Evolutionary conservation across 2,113 vertebrate species (phyloP), one percentile per base, ranked within the genome.

Genomic region (Oryzias curvinotus): DNA sequence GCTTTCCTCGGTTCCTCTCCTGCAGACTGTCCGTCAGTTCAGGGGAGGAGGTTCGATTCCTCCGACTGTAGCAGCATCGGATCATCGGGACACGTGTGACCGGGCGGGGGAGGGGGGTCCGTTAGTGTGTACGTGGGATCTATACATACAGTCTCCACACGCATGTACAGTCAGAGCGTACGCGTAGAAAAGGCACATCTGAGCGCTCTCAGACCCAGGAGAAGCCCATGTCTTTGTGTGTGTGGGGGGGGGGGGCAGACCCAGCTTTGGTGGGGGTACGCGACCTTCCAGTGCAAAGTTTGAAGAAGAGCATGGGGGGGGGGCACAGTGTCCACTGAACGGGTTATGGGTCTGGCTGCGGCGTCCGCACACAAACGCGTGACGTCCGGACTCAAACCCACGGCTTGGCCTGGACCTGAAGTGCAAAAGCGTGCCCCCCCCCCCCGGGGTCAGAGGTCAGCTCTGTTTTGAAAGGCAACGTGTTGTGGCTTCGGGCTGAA

Each of bases 81-180:
- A 76, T 73, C 74, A 88, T 83, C 86, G 83, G 85, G 91, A 88
- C 83, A 87, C 84, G 85, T n/a, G 45, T 68, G 75, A 84, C 87
- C 82, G 75, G 72, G 86, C 18, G 46, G 12, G 47, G 86, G 57
- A 43, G 15, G n/a, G 25, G 41, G 62, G 86, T 92, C 91, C 91
- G 92, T 92, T 89, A 89, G 88, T 92, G 89, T 93, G 85, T 93
- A 93, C 90, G 85, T 85, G 81, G 85, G 70, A 80, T 81, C 84
- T 82, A 76, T 93, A 91, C 93, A 91, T 93, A 94, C 93, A 81
- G 87, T 95, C 95, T 95, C 90, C 91, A 95, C 93, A 96, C 87
- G 93, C 92, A 88, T 96, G 92, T 95, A 96, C 93, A 95, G 70
- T 23, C 21, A 23, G 21, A 2, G 21, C 21, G 21, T 23, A 23